Evolutionary conservation across 2,113 vertebrate genomes (phyloP).

Genomic region (Anser brachyrhynchus): DNA sequence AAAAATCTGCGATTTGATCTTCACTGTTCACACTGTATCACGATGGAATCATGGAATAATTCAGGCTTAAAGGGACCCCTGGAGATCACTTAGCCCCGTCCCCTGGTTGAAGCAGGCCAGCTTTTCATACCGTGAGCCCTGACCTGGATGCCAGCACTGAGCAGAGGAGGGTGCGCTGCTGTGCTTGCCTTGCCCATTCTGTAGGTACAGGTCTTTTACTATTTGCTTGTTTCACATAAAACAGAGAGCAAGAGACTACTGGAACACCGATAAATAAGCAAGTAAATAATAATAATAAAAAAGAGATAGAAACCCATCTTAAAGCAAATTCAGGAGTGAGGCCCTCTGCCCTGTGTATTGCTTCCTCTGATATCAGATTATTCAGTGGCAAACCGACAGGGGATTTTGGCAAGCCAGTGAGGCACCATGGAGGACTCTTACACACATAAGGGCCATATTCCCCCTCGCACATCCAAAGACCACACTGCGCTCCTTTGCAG

Average conservation of each 20-base stretch:
- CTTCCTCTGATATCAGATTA: neutral
- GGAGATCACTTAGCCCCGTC: neutral
- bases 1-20: neutral
- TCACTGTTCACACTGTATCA: neutral
- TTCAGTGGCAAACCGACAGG: neutral
- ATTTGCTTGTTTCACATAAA: no score
- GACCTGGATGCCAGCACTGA: neutral
- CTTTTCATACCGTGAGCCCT: neutral
- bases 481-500: neutral
- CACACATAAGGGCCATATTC: neutral
- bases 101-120: neutral
- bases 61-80: neutral
- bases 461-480: neutral
- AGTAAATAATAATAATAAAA: no score
- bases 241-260: no score
- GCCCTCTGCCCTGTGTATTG: neutral
- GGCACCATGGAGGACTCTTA: fast-evolving
- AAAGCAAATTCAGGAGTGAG: neutral
- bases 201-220: neutral
- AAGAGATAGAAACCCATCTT: neutral
- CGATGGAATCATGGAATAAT: neutral
- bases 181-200: neutral
- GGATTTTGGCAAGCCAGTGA: neutral
- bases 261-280: no score
- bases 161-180: neutral